Base-by-base conservation (phyloP, 1,140 invertebrate species). In the Trichonephila clavipes region DNA sequence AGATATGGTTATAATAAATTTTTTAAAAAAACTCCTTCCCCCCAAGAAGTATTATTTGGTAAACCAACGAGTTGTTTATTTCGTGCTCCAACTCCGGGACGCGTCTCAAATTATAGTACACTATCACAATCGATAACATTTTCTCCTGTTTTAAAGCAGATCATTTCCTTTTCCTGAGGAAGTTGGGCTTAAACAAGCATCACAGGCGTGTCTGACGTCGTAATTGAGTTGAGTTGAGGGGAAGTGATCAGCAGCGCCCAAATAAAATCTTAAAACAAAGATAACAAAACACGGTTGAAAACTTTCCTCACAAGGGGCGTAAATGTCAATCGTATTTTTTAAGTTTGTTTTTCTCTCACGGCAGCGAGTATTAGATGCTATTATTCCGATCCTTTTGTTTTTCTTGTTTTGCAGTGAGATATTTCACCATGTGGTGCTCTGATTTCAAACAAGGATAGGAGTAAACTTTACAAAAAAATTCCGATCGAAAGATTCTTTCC, bases 211-310 rank as follows among this genome's bases (percentile, higher is more conserved):
- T 2, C 72, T 40, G 12, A 21, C 6, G 28, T 24, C 72, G 12
- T 34, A 81, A 81, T 34, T 81, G 28, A 81, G 72, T 44, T 81
- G 72, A 81, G 10, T 81, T 40, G 19, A 85, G 6, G 24, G 82
- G 59, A 85, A 85, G 7, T 10, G 58, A 81, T 81, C 72, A 64
- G 18, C 62, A 64, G 18, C 62, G 6, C n/a, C 12, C 44, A 59
- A 24, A 85, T 85, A 85, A 85, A 24, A 10, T 40, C 82, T 59
- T 59, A 85, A 58, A 83, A 58, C n/a, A 83, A 44, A 85, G 40
- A 85, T 40, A 5, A 40, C 44, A 40, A 28, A 28, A 44, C 72
- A 81, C n/a, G 82, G 62, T 64, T 18, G 62, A 40, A 85, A 85
- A 85, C 82, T n/a, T 59, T 21, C 2, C 82, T 59, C 82, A 16